Evolutionary conservation across 1,140 invertebrate species (phyloP), one percentile per base, ranked within the genome.

Genomic region (Panagrolaimus sp.): DNA sequence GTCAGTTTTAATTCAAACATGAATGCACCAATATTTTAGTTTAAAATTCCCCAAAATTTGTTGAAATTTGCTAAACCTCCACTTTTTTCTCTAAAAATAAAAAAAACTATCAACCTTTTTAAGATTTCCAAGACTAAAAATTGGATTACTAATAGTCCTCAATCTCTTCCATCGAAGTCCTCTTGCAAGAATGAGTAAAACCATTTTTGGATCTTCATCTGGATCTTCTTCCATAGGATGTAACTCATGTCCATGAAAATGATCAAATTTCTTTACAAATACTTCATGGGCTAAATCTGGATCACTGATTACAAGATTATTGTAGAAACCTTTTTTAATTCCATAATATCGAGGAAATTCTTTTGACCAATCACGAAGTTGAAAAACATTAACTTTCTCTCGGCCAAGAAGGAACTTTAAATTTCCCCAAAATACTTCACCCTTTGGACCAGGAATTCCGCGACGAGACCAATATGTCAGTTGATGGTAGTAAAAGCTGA

Each of bases 221-320:
- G 31, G 31, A 38, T 38, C 7, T 38, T 38, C 31, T 38, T 38
- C 31, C 31, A 38, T 38, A 4, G 31, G 31, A 38, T 38, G 31
- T 7, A 38, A 38, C 7, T 38, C 31, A 38, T 38, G 48, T 43
- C 78, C 79, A 67, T 83, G 80, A 71, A 85, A 85, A 70, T 79
- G 76, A 57, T 80, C 79, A 72, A 84, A 85, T 67, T 85, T 80
- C 69, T 84, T 85, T 9, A 84, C 75, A 66, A 84, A 83, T 11
- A 85, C 82, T 70, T 85, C 79, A 38, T 81, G 71, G 9, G 84
- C 65, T n/a, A 84, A 31, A 20, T 83, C 80, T 4, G 75, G 68
- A 70, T 84, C 78, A 11, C 82, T 78, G 2, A 83, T 82, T 0
- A 84, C 83, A 11, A 84, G 68, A 0, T 84, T 78, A 8, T 83